A percentile compares a stretch with the other conserved stretches of the same genome.
Evolutionary conservation across 2,797 vertebrate species (phyloP).

Genomic region (Knipowitschia caucasica): DNA sequence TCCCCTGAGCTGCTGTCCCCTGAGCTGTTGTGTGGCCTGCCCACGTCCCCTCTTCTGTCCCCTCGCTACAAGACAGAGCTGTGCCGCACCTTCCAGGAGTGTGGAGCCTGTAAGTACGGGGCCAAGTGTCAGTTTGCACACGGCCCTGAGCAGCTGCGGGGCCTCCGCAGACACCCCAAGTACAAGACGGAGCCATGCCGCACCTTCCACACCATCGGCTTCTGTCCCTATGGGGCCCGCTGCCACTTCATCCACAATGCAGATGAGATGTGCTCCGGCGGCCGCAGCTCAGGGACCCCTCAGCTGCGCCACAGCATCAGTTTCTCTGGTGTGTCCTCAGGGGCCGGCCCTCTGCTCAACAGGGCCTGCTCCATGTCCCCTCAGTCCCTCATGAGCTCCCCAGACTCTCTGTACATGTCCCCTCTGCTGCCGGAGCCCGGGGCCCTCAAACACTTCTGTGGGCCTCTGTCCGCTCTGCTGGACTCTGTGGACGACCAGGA

Average conservation of each 20-base stretch:
- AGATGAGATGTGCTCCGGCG: conserved; percentile 56
- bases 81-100: conserved; percentile 80
- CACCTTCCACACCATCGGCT: conserved; percentile 82
- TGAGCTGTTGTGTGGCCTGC: conserved; percentile 14
- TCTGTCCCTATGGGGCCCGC: conserved; percentile 82
- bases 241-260: conserved; percentile 85
- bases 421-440: conserved; percentile 61
- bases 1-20: neutral
- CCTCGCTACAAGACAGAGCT: conserved; percentile 83
- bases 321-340: conserved; percentile 75
- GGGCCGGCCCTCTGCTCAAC: conserved; percentile 50
- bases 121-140: conserved; percentile 84
- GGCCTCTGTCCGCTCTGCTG: conserved; percentile 48
- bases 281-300: conserved; percentile 28
- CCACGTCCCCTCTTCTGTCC: conserved; percentile 66
- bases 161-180: conserved; percentile 79
- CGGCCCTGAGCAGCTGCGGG: conserved; percentile 74
- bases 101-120: conserved; percentile 79
- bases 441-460: conserved; percentile 48
- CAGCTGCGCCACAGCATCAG: conserved; percentile 77
- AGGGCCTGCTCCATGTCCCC: conserved; percentile 68
- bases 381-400: conserved; percentile 60
- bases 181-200: conserved; percentile 84
- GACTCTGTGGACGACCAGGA: conserved; percentile 37
- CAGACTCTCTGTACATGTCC: conserved; percentile 54